Conservation (phyloP, 2,888 invertebrate genomes). For the Mechanitis messenoides region DNA sequence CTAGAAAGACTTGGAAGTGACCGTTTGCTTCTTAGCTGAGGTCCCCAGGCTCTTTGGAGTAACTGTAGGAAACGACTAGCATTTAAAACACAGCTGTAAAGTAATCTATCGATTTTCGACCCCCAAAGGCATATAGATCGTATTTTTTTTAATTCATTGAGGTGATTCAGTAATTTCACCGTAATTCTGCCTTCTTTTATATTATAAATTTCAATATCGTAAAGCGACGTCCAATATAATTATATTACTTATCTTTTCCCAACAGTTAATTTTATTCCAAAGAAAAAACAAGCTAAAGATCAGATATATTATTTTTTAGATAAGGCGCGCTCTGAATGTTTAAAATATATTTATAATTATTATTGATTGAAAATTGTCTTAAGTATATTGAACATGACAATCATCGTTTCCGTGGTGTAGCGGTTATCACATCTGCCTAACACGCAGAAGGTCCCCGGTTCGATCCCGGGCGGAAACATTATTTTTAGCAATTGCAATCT, state of each 20-base stretch:
- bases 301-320: too few relatives aligned
- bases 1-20: constrained; percentile 27
- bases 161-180: neutral
- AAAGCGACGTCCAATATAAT: too few relatives aligned
- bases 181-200: neutral
- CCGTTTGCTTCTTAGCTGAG: constrained; percentile 29
- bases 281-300: too few relatives aligned
- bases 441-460: constrained; percentile 94
- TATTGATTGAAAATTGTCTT: neutral
- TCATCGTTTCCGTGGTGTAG: constrained; percentile 87
- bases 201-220: too few relatives aligned
- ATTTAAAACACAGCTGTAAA: constrained; percentile 35
- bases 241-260: too few relatives aligned
- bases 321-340: too few relatives aligned
- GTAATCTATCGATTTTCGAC: constrained; percentile 25
- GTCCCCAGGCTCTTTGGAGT: constrained; percentile 29
- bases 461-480: constrained; percentile 90
- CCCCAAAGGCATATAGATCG: constrained; percentile 2
- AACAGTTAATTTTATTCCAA: too few relatives aligned
- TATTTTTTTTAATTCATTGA: neutral
- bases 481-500: constrained; percentile 34
- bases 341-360: too few relatives aligned
- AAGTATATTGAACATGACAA: neutral
- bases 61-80: constrained; percentile 34
- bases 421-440: constrained; percentile 95